These are phyloP conservation scores for Spodoptera exigua DNA, from an alignment of 2,888 invertebrate species.

Conservation along the genomic window DNA sequence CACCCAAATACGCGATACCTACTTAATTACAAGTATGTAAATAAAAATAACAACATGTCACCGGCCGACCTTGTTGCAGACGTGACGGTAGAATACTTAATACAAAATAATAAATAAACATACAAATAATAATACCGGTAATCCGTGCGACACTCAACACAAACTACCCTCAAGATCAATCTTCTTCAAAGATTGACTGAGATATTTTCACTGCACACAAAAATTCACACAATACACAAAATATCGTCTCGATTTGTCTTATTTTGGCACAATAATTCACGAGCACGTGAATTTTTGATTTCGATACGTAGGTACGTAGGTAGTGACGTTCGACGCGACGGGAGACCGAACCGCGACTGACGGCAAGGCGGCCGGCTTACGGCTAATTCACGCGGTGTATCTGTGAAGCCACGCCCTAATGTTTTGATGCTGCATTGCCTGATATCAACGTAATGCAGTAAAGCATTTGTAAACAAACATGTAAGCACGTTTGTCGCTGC, in stretches of 20 bases:
- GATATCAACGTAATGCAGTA: conserved; percentile 52
- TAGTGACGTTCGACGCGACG: conserved; percentile 40
- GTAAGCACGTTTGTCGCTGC: conserved; percentile 15
- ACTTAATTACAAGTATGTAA: conserved; percentile 7
- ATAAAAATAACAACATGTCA: conserved; percentile 43
- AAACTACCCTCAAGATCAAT: conserved; percentile 64
- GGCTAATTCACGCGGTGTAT: conserved; percentile 50
- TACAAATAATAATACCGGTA: conserved; percentile 23
- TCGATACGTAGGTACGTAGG: conserved; percentile 14
- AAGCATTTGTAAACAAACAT: conserved; percentile 55
- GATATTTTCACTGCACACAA: conserved; percentile 57
- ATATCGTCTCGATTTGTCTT: conserved; percentile 30
- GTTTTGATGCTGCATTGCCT: conserved; percentile 70
- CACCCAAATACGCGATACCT: conserved; percentile 2
- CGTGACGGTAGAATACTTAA: conserved; percentile 30
- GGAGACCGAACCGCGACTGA: conserved; percentile 53
- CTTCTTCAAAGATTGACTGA: conserved; percentile 67
- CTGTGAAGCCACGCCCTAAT: conserved; percentile 76
- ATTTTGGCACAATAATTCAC: conserved; percentile 39
- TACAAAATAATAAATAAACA: conserved; percentile 28
- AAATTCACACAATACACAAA: conserved; percentile 22
- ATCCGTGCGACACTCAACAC: conserved; percentile 59
- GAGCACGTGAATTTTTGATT: conserved; percentile 43
- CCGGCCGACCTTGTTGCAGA: conserved; percentile 67
- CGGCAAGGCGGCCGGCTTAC: conserved; percentile 53